Evolutionary conservation across 1,140 invertebrate genomes (phyloP), one percentile per base, ranked within the genome.

Genomic region (Streblospio benedicti): DNA sequence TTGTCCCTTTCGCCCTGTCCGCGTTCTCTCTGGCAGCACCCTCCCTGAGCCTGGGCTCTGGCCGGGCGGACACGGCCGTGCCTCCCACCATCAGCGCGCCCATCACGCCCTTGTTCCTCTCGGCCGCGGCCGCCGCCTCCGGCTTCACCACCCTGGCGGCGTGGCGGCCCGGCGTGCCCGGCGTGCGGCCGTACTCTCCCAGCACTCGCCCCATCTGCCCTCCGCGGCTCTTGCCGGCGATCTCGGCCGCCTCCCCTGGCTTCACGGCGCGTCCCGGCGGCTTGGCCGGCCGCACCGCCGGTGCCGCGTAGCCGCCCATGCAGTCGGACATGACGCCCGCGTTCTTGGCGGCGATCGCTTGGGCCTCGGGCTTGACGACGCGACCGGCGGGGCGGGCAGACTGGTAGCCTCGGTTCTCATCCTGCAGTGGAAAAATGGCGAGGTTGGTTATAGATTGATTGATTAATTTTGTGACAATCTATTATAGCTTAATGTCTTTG

Each of bases 71-170:
- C 5, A 27, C 27, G 18, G 23, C 31, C 32, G 49, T 45, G 47
- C 57, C 50, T 9, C 60, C 60, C 44, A 50, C 20, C 25, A 62
- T 16, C 32, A 44, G 57, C 23, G 57, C 54, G 6, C 30, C 35
- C 60, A 62, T 58, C 28, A 51, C 32, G n/a, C 60, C 60, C 30
- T 57, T 57, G 47, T 62, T 62, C 35, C 51, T 62, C 44, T 57
- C 55, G 33, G 33, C 28, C 6, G 45, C 30, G 14, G 25, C 54
- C 18, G 23, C 25, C 28, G 52, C 60, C 25, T 62, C 60, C 18
- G 60, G 60, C 28, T 47, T 57, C 4, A 62, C n/a, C n/a, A n/a
- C n/a, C n/a, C n/a, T n/a, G n/a, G n/a, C n/a, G 25, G 16, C 38
- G 38, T 57, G 38, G 30, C 33, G 35, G 33, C n/a, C 23, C n/a